Evolutionary conservation across 1,140 invertebrate species (phyloP).

Genomic region (Neodiprion fabricii): DNA sequence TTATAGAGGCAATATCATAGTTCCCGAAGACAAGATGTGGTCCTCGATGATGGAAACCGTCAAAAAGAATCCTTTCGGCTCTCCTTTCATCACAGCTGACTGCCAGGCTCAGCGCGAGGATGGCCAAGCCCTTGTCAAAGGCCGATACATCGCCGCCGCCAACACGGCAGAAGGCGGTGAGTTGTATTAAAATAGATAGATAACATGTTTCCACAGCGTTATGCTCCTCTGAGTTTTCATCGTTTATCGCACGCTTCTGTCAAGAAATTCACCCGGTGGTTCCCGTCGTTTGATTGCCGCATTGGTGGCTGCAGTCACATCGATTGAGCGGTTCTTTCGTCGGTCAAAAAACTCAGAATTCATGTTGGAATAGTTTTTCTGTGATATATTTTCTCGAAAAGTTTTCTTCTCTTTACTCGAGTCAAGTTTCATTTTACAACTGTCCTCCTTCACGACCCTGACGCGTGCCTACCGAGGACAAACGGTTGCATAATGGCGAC

Average conservation of each 20-base stretch:
- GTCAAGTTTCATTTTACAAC: background rate
- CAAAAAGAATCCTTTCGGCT: slow-evolving; percentile 77
- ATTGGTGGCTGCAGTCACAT: background rate
- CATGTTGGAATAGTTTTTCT: background rate
- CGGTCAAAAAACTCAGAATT: background rate
- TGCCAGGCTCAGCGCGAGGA: slow-evolving; percentile 62
- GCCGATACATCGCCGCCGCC: slow-evolving; percentile 67
- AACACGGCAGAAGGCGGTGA: slow-evolving; percentile 62
- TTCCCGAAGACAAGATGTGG: slow-evolving; percentile 66
- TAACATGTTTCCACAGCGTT: slow-evolving; percentile 19
- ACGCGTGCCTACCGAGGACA: background rate
- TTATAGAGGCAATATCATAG: slow-evolving; percentile 32
- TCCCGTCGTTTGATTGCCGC: background rate
- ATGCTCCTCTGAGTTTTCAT: background rate
- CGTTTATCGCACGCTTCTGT: slow-evolving; percentile 5
- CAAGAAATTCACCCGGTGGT: slow-evolving; percentile 1
- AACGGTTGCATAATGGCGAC: slow-evolving; percentile 8
- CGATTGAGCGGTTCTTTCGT: background rate
- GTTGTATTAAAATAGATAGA: slow-evolving; percentile 33
- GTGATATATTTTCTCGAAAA: no score
- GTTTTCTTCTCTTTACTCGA: background rate
- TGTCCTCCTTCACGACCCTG: background rate
- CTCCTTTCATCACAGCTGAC: slow-evolving; percentile 68
- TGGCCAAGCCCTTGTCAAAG: slow-evolving; percentile 59
- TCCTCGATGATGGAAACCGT: slow-evolving; percentile 74